A percentile compares a stretch with the other conserved stretches of the same genome.
These are phyloP conservation scores for Sinocyclocheilus grahami DNA, from an alignment of 2,113 vertebrate genomes.

Conservation along the genomic window DNA sequence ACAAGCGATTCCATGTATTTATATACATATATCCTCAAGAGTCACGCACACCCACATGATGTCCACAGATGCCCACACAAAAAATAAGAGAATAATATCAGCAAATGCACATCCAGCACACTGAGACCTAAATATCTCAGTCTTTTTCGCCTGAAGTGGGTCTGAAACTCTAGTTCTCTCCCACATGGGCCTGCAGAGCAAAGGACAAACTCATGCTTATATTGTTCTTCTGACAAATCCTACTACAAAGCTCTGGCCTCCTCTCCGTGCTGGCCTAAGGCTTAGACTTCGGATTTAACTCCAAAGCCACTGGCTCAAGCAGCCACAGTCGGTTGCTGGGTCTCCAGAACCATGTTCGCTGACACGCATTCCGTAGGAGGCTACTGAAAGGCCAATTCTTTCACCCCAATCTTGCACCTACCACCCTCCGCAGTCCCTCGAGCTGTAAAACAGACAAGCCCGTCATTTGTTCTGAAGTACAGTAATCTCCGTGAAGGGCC, in stretches of 20 bases:
- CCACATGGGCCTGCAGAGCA: background rate
- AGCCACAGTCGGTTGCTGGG: background rate
- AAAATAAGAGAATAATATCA: constrained; percentile 16
- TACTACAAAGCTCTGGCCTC: constrained; percentile 32
- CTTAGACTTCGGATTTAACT: constrained; percentile 24
- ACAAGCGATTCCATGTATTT: background rate
- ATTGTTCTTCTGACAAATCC: constrained; percentile 46
- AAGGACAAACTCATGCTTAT: constrained; percentile 31
- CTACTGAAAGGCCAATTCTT: constrained; percentile 4
- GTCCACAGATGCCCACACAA: constrained; percentile 10
- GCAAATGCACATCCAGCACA: background rate
- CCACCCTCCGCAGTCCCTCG: background rate
- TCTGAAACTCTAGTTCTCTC: constrained; percentile 2
- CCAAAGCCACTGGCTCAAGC: constrained; percentile 30
- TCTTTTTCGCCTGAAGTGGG: constrained; percentile 22
- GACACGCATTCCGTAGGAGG: background rate
- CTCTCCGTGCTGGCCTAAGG: constrained; percentile 17
- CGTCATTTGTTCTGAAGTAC: constrained; percentile 34
- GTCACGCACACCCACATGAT: background rate
- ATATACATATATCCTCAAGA: background rate
- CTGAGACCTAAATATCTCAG: constrained; percentile 26
- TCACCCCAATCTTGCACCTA: background rate
- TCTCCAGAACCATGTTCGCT: constrained; percentile 5
- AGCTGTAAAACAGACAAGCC: constrained; percentile 14
- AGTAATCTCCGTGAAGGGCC: constrained; percentile 30